A percentile compares a stretch with the other conserved stretches of the same genome.
phyloP scores from a whole-genome alignment of 2,888 invertebrate species.

The Aradus depressus region DNA sequence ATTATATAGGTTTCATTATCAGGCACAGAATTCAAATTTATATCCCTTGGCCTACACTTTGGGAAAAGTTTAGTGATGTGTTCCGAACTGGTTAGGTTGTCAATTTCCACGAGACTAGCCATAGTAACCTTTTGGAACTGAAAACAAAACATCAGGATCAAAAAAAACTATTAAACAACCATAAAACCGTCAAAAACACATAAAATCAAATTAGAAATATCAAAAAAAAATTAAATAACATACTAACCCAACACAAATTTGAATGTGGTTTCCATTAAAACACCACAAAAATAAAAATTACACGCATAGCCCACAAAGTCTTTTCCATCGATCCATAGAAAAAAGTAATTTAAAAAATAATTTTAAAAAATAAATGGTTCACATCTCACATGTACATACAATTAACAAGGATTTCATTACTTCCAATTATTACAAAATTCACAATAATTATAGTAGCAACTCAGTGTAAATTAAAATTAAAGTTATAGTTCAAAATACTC shows the following conservation, averaged over 20 bases:
- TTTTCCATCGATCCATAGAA: constrained; percentile 27
- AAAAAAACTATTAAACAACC: no score
- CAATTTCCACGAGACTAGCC: constrained; percentile 30
- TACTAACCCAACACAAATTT: constrained; percentile 2
- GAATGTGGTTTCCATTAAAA: constrained; percentile 21
- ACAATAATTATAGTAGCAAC: no score
- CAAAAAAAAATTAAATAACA: background rate
- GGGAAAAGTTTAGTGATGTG: constrained; percentile 76
- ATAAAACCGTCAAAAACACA: no score
- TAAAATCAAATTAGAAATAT: background rate
- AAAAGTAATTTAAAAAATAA: background rate
- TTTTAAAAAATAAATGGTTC: no score
- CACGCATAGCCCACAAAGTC: constrained; percentile 22
- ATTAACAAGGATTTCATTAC: no score
- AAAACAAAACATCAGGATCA: constrained; percentile 15
- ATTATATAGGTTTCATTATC: constrained; percentile 41
- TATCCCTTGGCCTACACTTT: constrained; percentile 67
- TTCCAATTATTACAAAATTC: no score
- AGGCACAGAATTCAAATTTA: constrained; percentile 44
- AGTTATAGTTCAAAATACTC: no score
- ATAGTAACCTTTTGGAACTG: constrained; percentile 21
- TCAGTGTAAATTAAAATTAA: no score
- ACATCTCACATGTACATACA: no score
- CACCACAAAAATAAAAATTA: constrained; percentile 14
- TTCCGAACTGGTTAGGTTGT: constrained; percentile 46